phyloP scores from a whole-genome alignment of 2,797 vertebrate genomes.

The Neopelma chrysocephalum region DNA sequence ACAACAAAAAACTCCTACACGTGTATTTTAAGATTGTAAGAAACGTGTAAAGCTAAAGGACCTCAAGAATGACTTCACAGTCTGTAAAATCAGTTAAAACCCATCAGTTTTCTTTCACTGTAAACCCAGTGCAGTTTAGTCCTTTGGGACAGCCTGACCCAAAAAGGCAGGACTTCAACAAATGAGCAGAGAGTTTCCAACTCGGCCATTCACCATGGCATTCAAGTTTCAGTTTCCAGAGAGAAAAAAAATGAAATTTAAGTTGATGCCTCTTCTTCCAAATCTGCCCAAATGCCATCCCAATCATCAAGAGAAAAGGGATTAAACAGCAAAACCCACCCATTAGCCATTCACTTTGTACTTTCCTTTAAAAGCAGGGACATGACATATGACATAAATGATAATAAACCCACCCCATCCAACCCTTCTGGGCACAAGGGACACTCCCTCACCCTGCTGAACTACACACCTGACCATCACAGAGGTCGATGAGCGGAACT shows the following conservation, averaged over 20 bases:
- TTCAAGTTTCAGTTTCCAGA: background rate
- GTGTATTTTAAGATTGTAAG: background rate
- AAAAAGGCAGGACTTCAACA: background rate
- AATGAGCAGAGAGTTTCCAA: background rate
- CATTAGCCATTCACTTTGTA: background rate
- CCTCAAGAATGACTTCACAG: background rate
- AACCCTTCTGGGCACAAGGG: background rate
- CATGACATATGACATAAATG: rapidly evolving
- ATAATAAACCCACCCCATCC: background rate
- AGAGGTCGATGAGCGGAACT: conserved; percentile 95
- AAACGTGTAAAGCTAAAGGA: background rate
- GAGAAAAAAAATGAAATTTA: background rate
- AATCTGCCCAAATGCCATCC: background rate
- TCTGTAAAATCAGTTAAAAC: background rate
- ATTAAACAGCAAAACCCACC: background rate
- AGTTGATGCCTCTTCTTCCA: background rate
- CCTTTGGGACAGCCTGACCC: background rate
- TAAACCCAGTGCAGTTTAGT: background rate
- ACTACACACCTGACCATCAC: conserved; percentile 93
- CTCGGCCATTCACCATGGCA: background rate
- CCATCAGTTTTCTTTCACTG: background rate
- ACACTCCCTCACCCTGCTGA: background rate
- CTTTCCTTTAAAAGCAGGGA: background rate
- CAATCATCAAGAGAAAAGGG: background rate
- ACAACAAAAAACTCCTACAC: background rate